Evolutionary conservation across 2,888 invertebrate genomes (phyloP), one percentile per base, ranked within the genome.

Genomic region (Tenthredo distinguenda): DNA sequence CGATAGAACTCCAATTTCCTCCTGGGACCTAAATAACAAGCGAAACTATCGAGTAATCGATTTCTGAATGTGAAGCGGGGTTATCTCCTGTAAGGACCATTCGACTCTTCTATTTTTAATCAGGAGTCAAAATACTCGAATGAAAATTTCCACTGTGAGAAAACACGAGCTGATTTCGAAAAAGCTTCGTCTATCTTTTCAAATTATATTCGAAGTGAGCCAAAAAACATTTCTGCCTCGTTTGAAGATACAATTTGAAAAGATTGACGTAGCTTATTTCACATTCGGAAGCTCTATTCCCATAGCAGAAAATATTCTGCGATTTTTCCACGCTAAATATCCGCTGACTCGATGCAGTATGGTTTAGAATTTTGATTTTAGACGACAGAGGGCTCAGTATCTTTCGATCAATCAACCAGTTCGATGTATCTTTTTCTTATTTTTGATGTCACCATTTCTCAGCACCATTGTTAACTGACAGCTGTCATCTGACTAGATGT

Each of bases 1-100:
- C 62, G 62, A 81, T 81, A 21, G 40, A 40, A 62, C 21, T 62
- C 81, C 40, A 81, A 62, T 81, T 81, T 58, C 12, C 40, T 55
- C 37, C n/a, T 10, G 37, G n/a, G 18, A 81, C 21, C 26, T 7
- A 7, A 62, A 62, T 37, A 40, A 6, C 40, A 9, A 26, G 12
- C 62, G 21, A 34, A 40, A 74, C 74, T 7, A 43, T 43, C 5
- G 10, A 12, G n/a, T 43, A 21, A 68, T 68, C 34, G 34, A 68
- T 68, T 65, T 31, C 10, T 43, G 10, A 43, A 15, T 47, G 15
- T 7, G 10, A 31, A 68, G 31, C 34, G 2, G 10, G 4, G 12
- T 43, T 43, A 74, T 43, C 18, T 43, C 7, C 26, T 40, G 21
- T 10, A 7, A 18, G 6, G 68, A 34, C 2, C 68, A 34, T 34